Evolutionary conservation across 2,113 vertebrate genomes (phyloP).

Genomic region (Seriola aureovittata): DNA sequence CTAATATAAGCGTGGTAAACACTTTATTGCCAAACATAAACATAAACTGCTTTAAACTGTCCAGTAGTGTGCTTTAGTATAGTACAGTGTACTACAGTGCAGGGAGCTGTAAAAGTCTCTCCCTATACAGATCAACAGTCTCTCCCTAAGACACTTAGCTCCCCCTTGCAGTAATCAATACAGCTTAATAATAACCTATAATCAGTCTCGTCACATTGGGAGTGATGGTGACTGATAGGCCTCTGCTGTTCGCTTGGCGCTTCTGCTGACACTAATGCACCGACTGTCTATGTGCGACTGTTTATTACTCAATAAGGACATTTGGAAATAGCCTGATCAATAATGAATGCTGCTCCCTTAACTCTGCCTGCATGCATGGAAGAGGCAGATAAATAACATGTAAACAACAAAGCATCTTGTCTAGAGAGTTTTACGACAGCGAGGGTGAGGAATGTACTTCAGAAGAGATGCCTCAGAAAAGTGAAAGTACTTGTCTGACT

Average conservation of each 20-base stretch:
- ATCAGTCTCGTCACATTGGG: constrained; percentile 77
- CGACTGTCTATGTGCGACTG: constrained; percentile 72
- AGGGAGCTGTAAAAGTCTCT: constrained; percentile 70
- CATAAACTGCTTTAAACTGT: constrained; percentile 47
- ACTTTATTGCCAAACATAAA: constrained; percentile 11
- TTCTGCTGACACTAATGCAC: constrained; percentile 79
- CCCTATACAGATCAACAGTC: constrained; percentile 48
- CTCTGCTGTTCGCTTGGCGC: constrained; percentile 62
- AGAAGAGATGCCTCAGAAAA: not conserved
- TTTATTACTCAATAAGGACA: constrained; percentile 83
- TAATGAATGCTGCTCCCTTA: constrained; percentile 79
- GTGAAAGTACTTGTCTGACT: not conserved
- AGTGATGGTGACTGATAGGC: constrained; percentile 81
- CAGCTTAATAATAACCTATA: constrained; percentile 82
- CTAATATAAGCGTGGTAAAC: constrained; percentile 6
- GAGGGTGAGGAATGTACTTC: not conserved
- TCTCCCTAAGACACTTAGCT: constrained; percentile 54
- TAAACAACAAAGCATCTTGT: constrained; percentile 58
- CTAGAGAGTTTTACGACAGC: constrained; percentile 18
- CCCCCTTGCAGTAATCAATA: constrained; percentile 77
- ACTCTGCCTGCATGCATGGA: constrained; percentile 63
- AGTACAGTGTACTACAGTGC: constrained; percentile 38
- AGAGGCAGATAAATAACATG: constrained; percentile 49
- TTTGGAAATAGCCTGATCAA: constrained; percentile 79
- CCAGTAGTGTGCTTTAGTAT: constrained; percentile 38